Conservation (phyloP, 2,888 invertebrate species). For the Torymus texanus region DNA sequence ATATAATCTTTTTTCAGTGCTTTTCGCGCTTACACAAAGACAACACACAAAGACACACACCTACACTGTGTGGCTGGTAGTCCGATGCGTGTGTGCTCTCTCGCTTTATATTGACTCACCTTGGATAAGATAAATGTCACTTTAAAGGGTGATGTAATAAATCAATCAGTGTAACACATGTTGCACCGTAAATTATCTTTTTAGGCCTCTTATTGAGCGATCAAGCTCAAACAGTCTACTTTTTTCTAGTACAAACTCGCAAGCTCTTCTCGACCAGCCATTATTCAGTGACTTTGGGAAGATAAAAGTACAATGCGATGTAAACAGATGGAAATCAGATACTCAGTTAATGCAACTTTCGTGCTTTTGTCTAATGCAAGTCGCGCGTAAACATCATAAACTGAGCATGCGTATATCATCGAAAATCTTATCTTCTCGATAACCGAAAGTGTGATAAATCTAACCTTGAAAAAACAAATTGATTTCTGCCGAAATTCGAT, state of each 20-base stretch:
- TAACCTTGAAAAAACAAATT: neutral
- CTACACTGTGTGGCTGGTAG: neutral
- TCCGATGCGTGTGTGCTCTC: too few species aligned
- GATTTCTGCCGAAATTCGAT: neutral
- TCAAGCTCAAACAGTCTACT: too few species aligned
- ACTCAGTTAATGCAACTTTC: neutral
- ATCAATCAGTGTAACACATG: conserved; percentile 18
- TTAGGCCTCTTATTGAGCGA: too few species aligned
- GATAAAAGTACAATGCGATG: too few species aligned
- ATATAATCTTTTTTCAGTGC: too few species aligned
- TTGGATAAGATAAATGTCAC: conserved; percentile 30
- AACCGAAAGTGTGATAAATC: neutral
- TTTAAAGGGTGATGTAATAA: conserved; percentile 24
- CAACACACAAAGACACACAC: neutral
- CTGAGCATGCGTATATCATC: neutral
- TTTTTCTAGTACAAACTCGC: too few species aligned
- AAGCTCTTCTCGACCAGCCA: too few species aligned
- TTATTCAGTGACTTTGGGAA: too few species aligned
- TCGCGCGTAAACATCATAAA: neutral
- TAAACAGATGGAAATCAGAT: too few species aligned
- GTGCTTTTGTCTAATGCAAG: neutral
- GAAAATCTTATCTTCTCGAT: conserved; percentile 30
- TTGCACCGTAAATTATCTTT: neutral
- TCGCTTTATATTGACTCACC: conserved; percentile 3
- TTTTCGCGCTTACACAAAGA: too few species aligned